Evolutionary conservation across 2,797 vertebrate genomes (phyloP).

Genomic region (Cheirogaleus major): DNA sequence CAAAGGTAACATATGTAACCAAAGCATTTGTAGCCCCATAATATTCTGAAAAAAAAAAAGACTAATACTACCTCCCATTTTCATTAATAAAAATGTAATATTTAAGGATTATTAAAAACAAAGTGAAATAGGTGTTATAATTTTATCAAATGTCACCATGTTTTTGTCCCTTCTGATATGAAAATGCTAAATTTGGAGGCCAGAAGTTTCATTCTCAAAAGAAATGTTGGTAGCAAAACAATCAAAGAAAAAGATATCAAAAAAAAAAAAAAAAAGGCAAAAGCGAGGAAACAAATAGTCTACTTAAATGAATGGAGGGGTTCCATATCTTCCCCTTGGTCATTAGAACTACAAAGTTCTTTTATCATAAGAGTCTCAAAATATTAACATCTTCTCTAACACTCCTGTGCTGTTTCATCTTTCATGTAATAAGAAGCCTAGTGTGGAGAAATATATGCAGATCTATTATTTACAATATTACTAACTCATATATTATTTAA

Average conservation of each 20-base stretch:
- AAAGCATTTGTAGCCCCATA: too few relatives aligned
- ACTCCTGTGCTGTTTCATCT: neutral
- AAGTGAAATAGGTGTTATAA: neutral
- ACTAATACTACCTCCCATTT: neutral
- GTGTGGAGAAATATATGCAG: neutral
- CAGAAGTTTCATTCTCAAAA: neutral
- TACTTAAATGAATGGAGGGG: neutral
- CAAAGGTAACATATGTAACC: too few relatives aligned
- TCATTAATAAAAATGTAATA: neutral
- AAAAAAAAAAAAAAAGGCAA: neutral
- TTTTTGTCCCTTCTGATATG: conserved; percentile 20
- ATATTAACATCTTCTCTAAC: neutral
- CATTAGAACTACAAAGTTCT: neutral
- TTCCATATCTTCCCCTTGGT: neutral
- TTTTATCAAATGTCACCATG: conserved; percentile 43
- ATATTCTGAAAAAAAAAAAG: too few relatives aligned
- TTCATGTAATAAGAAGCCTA: neutral
- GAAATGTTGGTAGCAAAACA: neutral
- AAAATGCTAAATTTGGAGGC: conserved; percentile 8
- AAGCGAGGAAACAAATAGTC: neutral
- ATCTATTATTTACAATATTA: neutral
- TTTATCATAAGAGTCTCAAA: neutral
- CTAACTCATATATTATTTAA: neutral
- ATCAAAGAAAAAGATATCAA: neutral
- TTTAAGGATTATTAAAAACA: conserved; percentile 38